Evolutionary conservation across 2,797 vertebrate genomes (phyloP), one percentile per base, ranked within the genome.

Genomic region (Bradypodion pumilum): DNA sequence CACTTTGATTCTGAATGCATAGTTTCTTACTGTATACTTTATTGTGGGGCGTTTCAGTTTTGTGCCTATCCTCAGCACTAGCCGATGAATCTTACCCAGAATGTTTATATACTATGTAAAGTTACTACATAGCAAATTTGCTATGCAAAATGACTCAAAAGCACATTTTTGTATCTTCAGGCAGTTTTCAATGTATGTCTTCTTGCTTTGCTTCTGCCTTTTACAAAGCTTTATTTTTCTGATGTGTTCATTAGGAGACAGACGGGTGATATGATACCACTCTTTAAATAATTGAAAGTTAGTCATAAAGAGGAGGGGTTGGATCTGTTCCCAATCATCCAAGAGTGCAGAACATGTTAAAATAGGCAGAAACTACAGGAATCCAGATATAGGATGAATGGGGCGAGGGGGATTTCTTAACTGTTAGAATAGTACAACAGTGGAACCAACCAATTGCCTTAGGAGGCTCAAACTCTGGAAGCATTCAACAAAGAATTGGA

Each of bases 11-110:
- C 84, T 86, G 81, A 90, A 86, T 89, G 84, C 86, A 86, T 82
- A 74, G 82, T 89, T 6, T 42, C 84, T 77, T 91, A 74, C 74
- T 78, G 85, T 82, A 82, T 91, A 82, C 78, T 73, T 83, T 89
- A 37, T 78, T 83, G 81, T 63, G 86, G 79, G 82, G 83, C 87
- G 65, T 84, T 90, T 89, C 89, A 89, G 84, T 73, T n/a, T n/a
- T n/a, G n/a, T n/a, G n/a, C n/a, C n/a, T n/a, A n/a, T 89, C 85
- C 80, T 90, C 85, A 83, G 91, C 86, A 90, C 86, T 63, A 87
- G 52, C 86, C 80, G 3, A 87, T 88, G 81, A 85, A 86, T 89
- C 90, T 89, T 92, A 90, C 92, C 89, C 86, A 91, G 91, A 80
- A 88, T 86, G 81, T 85, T 85, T 2, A 75, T 65, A 27, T 3